phyloP scores from a whole-genome alignment of 2,113 vertebrate genomes.

The Thinocorus orbignyianus region DNA sequence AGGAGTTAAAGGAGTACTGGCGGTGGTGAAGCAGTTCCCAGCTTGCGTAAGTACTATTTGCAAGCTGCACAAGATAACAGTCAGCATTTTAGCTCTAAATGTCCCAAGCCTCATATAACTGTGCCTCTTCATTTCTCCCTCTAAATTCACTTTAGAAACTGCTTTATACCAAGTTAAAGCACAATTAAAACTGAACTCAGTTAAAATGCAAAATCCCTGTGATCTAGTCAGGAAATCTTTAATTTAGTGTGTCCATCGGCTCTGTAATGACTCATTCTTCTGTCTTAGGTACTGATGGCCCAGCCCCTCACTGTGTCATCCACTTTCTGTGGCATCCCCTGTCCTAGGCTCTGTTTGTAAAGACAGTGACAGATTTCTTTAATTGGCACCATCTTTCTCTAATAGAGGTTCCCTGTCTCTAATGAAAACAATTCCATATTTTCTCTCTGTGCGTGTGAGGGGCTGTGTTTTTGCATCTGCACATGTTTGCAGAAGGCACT shows the following conservation, averaged over 20 bases:
- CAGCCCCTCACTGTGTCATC: background rate
- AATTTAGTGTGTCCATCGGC: background rate
- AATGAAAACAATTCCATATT: background rate
- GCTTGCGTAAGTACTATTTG: constrained; percentile 25
- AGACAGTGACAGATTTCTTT: background rate
- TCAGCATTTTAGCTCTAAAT: background rate
- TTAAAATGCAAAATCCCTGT: background rate
- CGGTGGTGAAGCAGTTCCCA: constrained; percentile 34
- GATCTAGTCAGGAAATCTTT: background rate
- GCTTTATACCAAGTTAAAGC: background rate
- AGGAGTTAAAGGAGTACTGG: constrained; percentile 30
- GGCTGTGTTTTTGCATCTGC: background rate
- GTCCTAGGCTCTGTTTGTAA: background rate
- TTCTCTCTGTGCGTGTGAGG: background rate
- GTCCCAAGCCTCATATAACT: background rate
- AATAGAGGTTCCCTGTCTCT: background rate
- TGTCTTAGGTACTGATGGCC: background rate
- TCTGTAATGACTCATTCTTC: background rate
- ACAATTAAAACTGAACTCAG: background rate
- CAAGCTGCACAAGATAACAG: background rate
- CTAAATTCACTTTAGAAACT: background rate
- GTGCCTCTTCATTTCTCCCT: background rate
- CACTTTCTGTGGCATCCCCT: background rate
- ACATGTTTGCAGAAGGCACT: background rate
- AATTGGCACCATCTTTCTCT: background rate